Conservation (phyloP, 1,140 invertebrate genomes). For the Andricus grossulariae region DNA sequence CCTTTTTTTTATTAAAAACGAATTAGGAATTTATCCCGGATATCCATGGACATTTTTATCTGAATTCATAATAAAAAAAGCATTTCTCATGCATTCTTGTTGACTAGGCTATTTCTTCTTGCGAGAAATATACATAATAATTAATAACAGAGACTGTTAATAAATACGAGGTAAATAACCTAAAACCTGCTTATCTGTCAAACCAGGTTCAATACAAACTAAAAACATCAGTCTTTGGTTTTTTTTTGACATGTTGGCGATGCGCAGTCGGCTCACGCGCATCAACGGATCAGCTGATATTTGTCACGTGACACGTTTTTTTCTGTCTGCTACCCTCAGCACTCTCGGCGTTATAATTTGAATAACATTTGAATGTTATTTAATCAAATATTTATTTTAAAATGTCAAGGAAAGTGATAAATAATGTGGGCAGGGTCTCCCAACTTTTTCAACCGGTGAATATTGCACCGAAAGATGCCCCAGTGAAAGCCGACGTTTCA, state of each 20-base stretch:
- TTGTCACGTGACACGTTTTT: neutral
- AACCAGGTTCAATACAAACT: neutral
- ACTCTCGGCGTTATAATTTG: too few relatives aligned
- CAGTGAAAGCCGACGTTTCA: constrained; percentile 79
- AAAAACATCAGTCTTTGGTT: constrained; percentile 56
- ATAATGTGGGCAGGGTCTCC: constrained; percentile 71
- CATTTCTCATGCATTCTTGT: neutral
- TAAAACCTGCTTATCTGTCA: constrained; percentile 4
- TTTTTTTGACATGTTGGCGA: constrained; percentile 32
- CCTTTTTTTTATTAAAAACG: neutral
- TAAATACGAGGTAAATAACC: constrained; percentile 14
- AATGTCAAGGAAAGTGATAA: constrained; percentile 46
- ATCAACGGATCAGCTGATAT: neutral
- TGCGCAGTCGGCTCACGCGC: neutral
- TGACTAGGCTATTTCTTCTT: neutral
- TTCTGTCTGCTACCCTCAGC: neutral
- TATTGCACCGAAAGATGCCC: constrained; percentile 77
- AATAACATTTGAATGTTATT: neutral
- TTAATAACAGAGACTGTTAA: too few relatives aligned
- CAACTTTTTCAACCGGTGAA: constrained; percentile 79
- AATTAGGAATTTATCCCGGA: neutral
- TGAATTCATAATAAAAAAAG: constrained; percentile 15
- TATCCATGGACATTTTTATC: neutral
- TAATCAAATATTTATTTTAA: constrained; percentile 2
- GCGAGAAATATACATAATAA: neutral